phyloP scores from a whole-genome alignment of 2,888 invertebrate species.

The Campopleginae sp. region DNA sequence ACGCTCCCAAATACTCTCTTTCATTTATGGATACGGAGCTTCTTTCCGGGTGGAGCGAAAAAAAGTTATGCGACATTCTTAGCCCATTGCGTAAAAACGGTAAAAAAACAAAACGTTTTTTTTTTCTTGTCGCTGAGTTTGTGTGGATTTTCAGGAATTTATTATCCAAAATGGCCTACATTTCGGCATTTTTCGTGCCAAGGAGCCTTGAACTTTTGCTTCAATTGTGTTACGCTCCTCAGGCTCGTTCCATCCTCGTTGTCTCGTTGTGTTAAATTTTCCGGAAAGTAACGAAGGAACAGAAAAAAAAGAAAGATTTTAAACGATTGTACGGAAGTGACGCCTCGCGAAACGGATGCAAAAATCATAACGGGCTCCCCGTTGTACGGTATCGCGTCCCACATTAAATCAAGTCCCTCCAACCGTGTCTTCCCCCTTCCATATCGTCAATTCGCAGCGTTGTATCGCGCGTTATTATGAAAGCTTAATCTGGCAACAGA shows the following conservation, averaged over 20 bases:
- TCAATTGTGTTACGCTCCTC: neutral
- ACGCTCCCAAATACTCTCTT: neutral
- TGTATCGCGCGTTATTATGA: neutral
- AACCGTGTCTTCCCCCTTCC: constrained; percentile 62
- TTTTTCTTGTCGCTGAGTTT: neutral
- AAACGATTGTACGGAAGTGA: constrained; percentile 41
- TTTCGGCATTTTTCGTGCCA: neutral
- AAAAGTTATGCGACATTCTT: neutral
- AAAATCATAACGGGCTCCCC: constrained; percentile 74
- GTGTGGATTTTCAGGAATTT: neutral
- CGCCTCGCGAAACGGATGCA: constrained; percentile 64
- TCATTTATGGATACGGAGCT: neutral
- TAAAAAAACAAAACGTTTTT: too few species aligned
- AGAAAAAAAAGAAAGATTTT: neutral
- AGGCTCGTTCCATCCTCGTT: neutral
- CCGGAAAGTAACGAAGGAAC: neutral
- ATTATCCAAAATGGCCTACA: too few species aligned
- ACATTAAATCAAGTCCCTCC: constrained; percentile 74
- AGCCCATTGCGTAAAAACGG: neutral
- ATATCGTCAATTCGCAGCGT: constrained; percentile 21
- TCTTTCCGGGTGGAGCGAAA: constrained; percentile 1
- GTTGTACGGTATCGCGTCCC: constrained; percentile 76
- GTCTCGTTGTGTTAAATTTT: neutral
- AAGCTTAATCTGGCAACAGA: constrained; percentile 1
- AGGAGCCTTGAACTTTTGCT: neutral